phyloP scores from a whole-genome alignment of 2,113 vertebrate species.

The Ictalurus punctatus region DNA sequence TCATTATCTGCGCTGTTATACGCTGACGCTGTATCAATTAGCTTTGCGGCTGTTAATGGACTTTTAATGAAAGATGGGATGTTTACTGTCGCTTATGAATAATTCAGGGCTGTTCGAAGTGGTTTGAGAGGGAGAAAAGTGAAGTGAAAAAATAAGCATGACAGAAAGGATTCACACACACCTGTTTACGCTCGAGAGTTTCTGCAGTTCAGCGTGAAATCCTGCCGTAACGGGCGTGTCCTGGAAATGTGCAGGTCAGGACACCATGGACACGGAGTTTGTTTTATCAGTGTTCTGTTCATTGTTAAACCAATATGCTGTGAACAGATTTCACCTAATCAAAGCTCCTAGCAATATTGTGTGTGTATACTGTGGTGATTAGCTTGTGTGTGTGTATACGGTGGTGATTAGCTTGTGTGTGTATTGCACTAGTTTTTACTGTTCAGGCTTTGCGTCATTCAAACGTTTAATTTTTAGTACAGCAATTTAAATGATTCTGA shows the following conservation, averaged over 20 bases:
- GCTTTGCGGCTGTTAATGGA: slow-evolving; percentile 14
- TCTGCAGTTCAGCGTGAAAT: background rate
- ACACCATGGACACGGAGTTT: background rate
- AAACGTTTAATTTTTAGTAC: too few species aligned
- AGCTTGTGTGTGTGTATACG: background rate
- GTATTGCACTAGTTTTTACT: background rate
- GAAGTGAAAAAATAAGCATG: background rate
- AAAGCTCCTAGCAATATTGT: background rate
- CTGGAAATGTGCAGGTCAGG: background rate
- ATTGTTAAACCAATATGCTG: background rate
- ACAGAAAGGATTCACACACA: background rate
- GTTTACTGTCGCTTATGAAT: background rate
- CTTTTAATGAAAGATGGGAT: slow-evolving; percentile 24
- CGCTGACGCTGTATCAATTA: slow-evolving; percentile 13
- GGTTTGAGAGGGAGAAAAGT: background rate
- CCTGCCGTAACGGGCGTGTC: background rate
- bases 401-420: background rate
- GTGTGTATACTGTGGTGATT: background rate
- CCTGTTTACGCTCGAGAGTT: background rate
- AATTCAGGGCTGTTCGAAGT: background rate
- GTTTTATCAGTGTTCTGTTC: background rate
- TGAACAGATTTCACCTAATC: background rate
- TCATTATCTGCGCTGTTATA: background rate
- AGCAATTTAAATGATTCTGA: background rate
- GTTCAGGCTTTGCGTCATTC: background rate